These are phyloP conservation scores for Tretioscincus oriximinensis DNA, from an alignment of 2,113 vertebrate genomes.

Conservation along the genomic window DNA sequence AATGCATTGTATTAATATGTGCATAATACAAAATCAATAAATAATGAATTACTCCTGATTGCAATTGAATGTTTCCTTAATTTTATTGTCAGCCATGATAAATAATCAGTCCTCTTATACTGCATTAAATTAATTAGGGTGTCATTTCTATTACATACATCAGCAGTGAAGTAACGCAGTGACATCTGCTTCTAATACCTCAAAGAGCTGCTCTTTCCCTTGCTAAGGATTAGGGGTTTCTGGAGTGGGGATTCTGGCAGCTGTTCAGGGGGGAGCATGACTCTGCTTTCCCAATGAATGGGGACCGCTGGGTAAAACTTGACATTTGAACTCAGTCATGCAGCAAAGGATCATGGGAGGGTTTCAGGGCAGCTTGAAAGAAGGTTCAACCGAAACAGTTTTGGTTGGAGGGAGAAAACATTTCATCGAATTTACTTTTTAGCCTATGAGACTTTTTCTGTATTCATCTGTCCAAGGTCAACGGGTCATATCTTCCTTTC, in stretches of 20 bases:
- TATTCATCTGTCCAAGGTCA: too few relatives aligned
- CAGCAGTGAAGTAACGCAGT: conserved; percentile 78
- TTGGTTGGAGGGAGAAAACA: too few relatives aligned
- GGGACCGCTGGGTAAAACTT: background rate
- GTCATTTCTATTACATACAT: conserved; percentile 79
- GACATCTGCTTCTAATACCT: conserved; percentile 77
- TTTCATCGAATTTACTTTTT: too few relatives aligned
- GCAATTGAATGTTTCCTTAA: conserved; percentile 85
- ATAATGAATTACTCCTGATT: conserved; percentile 83
- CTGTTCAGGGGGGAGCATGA: conserved; percentile 47
- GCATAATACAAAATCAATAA: conserved; percentile 83
- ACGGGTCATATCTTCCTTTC: too few relatives aligned
- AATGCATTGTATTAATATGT: conserved; percentile 79
- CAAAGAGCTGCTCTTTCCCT: conserved; percentile 69
- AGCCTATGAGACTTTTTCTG: too few relatives aligned
- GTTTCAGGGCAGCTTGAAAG: too few relatives aligned
- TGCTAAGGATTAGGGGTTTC: conserved; percentile 69
- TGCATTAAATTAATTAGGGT: conserved; percentile 84
- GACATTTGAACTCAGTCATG: background rate
- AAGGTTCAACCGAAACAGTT: too few relatives aligned
- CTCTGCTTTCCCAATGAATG: conserved; percentile 37
- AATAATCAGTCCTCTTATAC: conserved; percentile 83
- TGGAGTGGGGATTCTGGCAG: conserved; percentile 61
- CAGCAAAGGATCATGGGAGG: too few relatives aligned
- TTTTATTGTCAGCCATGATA: conserved; percentile 84